Conservation (phyloP, 1,140 invertebrate species). For the Andrena cerasifolii region DNA sequence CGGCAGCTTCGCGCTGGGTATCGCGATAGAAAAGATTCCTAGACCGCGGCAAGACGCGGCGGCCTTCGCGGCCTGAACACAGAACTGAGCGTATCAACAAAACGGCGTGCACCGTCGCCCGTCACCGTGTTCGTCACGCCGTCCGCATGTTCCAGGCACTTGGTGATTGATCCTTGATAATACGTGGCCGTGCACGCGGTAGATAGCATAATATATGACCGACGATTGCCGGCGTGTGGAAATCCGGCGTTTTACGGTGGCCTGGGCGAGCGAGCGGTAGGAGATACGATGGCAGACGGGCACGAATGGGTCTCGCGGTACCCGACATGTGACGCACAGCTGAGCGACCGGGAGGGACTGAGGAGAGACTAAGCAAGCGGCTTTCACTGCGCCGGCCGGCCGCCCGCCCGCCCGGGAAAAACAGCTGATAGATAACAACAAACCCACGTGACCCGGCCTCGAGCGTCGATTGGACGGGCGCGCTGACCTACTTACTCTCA, state of each 20-base stretch:
- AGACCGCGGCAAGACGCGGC: slow-evolving; percentile 61
- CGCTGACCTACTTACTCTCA: slow-evolving; percentile 71
- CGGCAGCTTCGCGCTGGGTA: slow-evolving; percentile 31
- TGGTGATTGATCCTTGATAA: slow-evolving; percentile 58
- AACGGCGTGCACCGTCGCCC: slow-evolving; percentile 63
- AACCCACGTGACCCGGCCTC: slow-evolving; percentile 82
- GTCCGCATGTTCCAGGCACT: slow-evolving; percentile 69
- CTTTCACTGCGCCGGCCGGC: slow-evolving; percentile 76
- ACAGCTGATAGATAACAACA: slow-evolving; percentile 86
- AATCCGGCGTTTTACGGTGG: slow-evolving; percentile 34
- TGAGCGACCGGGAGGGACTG: slow-evolving; percentile 80
- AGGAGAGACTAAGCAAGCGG: slow-evolving; percentile 64
- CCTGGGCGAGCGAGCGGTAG: slow-evolving; percentile 46
- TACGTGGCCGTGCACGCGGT: slow-evolving; percentile 52
- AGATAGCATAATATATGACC: slow-evolving; percentile 70
- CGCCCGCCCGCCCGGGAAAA: slow-evolving; percentile 77
- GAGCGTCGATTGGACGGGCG: slow-evolving; percentile 73
- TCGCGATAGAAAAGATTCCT: neutral
- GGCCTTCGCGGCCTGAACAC: slow-evolving; percentile 72
- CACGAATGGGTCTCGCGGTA: slow-evolving; percentile 53
- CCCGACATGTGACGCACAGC: slow-evolving; percentile 79
- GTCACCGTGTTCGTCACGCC: slow-evolving; percentile 67
- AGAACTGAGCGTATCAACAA: slow-evolving; percentile 64
- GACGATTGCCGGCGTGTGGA: slow-evolving; percentile 41
- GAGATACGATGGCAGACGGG: slow-evolving; percentile 23